Conservation (phyloP, 2,888 invertebrate species). For the Tholera decimalis region DNA sequence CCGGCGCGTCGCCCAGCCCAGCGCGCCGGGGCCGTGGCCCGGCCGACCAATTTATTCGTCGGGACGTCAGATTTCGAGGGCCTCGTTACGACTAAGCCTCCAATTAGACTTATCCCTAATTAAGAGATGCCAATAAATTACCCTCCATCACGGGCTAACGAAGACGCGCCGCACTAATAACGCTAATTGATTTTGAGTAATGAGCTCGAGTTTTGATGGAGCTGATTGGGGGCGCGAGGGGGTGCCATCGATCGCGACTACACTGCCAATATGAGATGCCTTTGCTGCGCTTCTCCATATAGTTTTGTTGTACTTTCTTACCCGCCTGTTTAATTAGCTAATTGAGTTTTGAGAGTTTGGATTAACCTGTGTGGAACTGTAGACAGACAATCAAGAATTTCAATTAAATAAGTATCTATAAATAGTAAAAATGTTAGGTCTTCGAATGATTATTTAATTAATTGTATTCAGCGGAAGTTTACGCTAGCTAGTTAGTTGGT, state of each 20-base stretch:
- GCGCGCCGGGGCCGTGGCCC: constrained; percentile 73
- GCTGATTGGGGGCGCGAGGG: constrained; percentile 84
- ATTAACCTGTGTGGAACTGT: constrained; percentile 37
- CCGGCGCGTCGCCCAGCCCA: constrained; percentile 59
- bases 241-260: constrained; percentile 79
- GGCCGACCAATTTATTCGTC: constrained; percentile 89
- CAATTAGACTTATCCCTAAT: constrained; percentile 92
- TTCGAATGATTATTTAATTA: constrained; percentile 68
- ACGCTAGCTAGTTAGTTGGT: constrained; percentile 78
- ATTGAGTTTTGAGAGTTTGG: constrained; percentile 57
- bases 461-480: constrained; percentile 74
- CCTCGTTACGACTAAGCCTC: constrained; percentile 92
- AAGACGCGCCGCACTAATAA: constrained; percentile 91
- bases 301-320: constrained; percentile 60
- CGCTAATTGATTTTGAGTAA: constrained; percentile 92
- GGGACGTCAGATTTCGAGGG: constrained; percentile 91
- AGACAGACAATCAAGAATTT: constrained; percentile 46
- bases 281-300: constrained; percentile 51
- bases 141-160: constrained; percentile 92
- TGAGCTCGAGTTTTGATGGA: constrained; percentile 91
- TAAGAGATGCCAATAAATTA: constrained; percentile 92
- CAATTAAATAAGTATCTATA: constrained; percentile 54
- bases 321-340: constrained; percentile 59
- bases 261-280: constrained; percentile 64
- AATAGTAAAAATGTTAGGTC: constrained; percentile 35